These are phyloP conservation scores for Conus canariensis DNA, from an alignment of 2,888 invertebrate genomes.

Conservation along the genomic window DNA sequence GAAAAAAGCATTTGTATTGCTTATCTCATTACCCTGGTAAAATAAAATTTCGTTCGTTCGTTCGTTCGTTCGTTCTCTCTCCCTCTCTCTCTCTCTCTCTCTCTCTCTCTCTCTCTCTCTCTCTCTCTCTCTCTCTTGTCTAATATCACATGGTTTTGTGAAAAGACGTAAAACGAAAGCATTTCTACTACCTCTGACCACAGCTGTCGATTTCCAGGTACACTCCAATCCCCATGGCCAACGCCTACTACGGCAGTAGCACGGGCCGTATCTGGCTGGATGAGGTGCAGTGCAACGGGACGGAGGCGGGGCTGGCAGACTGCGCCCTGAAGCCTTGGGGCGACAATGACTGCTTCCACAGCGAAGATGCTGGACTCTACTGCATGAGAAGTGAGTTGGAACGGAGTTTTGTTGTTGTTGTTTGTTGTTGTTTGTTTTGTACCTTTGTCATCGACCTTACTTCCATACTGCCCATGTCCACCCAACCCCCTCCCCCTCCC, in stretches of 20 bases:
- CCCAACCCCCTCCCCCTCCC: too few relatives aligned
- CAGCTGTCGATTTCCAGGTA: background rate
- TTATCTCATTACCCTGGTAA: too few relatives aligned
- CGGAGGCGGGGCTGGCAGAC: slow-evolving; percentile 56
- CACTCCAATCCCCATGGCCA: background rate
- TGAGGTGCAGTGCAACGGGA: slow-evolving; percentile 63
- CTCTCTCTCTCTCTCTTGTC: background rate
- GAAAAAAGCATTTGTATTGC: too few relatives aligned
- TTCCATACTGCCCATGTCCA: too few relatives aligned
- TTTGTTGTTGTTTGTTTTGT: background rate
- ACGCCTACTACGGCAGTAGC: slow-evolving; percentile 20
- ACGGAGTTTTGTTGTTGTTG: slow-evolving; percentile 6
- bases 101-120: background rate
- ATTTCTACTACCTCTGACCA: too few relatives aligned
- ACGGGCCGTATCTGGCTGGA: slow-evolving; percentile 53
- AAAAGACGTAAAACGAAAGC: too few relatives aligned
- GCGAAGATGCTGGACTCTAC: slow-evolving; percentile 63
- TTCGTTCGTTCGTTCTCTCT: too few relatives aligned
- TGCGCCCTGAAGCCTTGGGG: slow-evolving; percentile 66
- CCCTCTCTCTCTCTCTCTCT: too few relatives aligned
- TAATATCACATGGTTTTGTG: too few relatives aligned
- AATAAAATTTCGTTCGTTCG: too few relatives aligned
- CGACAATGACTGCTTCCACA: slow-evolving; percentile 57
- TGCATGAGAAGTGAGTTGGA: slow-evolving; percentile 43
- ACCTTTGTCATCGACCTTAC: background rate